Percentiles rank a stretch among this genome's conserved stretches.
These are phyloP conservation scores for Volucella inanis DNA, from an alignment of 2,888 invertebrate genomes.

Conservation along the genomic window DNA sequence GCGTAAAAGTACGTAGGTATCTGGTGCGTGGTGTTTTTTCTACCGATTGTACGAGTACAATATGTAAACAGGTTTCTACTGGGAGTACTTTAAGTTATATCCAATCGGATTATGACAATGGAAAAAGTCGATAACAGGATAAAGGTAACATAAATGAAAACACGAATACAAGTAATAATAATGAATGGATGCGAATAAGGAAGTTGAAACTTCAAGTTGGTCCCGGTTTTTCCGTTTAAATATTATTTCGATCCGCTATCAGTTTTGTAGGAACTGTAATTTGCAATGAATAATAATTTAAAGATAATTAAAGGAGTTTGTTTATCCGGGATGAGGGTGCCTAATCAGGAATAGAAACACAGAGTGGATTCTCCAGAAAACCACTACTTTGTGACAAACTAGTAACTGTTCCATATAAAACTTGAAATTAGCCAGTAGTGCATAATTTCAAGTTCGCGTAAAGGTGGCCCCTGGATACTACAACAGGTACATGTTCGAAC, in stretches of 20 bases:
- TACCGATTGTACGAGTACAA: background rate
- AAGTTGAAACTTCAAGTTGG: constrained; percentile 60
- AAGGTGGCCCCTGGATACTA: too few species aligned
- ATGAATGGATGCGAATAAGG: constrained; percentile 36
- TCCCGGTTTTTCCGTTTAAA: constrained; percentile 51
- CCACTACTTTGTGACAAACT: too few species aligned
- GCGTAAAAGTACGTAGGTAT: constrained; percentile 5
- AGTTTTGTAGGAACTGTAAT: background rate
- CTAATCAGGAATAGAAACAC: too few species aligned
- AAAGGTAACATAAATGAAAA: constrained; percentile 70
- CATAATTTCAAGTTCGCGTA: too few species aligned
- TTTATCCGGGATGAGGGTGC: too few species aligned
- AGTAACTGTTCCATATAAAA: too few species aligned
- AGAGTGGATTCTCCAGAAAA: too few species aligned
- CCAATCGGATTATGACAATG: constrained; percentile 73
- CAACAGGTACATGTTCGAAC: too few species aligned
- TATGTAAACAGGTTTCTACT: constrained; percentile 56
- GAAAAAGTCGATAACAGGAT: constrained; percentile 74
- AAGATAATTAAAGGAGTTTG: too few species aligned
- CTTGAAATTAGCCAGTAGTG: too few species aligned
- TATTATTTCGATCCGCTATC: constrained; percentile 42
- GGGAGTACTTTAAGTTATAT: constrained; percentile 66
- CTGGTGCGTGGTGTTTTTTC: constrained; percentile 37
- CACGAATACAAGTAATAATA: constrained; percentile 2
- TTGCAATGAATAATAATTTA: too few species aligned